Percentiles rank a stretch among this genome's conserved stretches.
Conservation (phyloP, 2,797 vertebrate genomes). For the Phalanger gymnotis region DNA sequence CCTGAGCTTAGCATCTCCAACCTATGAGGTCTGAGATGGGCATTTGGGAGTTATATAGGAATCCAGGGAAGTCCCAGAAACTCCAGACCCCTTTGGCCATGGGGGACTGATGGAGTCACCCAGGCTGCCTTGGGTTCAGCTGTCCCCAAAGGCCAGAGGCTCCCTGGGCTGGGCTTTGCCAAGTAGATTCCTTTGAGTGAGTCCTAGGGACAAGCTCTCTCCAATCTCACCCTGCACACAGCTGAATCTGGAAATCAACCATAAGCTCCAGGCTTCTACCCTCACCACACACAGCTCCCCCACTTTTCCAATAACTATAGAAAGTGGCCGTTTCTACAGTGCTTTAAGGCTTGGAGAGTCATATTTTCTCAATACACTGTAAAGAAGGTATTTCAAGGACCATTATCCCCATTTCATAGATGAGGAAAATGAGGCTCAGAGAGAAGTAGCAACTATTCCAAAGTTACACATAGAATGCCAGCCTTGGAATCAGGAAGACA, state of each 20-base stretch:
- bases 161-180: not conserved
- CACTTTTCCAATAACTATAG: not conserved
- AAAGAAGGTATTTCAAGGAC: not conserved
- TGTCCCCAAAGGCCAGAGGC: not conserved
- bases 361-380: not conserved
- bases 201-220: not conserved
- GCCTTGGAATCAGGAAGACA: too few relatives aligned
- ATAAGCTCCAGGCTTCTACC: not conserved
- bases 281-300: not conserved
- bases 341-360: not conserved
- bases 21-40: not conserved
- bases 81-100: not conserved
- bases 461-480: not conserved
- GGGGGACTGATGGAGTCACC: too few relatives aligned
- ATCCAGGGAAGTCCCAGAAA: not conserved
- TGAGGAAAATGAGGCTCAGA: not conserved
- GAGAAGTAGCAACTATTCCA: not conserved
- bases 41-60: not conserved
- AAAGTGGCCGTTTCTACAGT: not conserved
- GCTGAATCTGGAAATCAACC: not conserved
- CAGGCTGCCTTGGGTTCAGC: not conserved
- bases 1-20: not conserved
- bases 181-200: not conserved
- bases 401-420: not conserved
- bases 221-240: not conserved